Percentiles rank a stretch among this genome's conserved stretches.
These are phyloP conservation scores for Pristionchus arcanus DNA, from an alignment of 2,888 invertebrate genomes.

Conservation along the genomic window DNA sequence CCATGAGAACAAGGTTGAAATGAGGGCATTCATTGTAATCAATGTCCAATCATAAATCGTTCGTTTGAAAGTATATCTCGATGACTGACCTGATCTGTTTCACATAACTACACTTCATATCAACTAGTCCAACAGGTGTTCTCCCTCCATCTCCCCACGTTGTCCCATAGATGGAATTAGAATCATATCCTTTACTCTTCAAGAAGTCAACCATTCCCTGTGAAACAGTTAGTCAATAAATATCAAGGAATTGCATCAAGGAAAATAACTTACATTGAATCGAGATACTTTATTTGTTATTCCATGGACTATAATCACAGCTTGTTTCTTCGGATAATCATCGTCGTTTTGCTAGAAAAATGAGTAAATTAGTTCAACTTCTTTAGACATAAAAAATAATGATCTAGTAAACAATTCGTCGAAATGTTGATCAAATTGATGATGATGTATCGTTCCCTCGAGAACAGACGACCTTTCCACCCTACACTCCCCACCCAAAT, in stretches of 20 bases:
- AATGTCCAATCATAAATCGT: no score
- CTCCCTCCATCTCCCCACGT: slow-evolving; percentile 78
- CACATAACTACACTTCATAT: slow-evolving; percentile 78
- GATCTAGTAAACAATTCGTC: no score
- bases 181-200: slow-evolving; percentile 69
- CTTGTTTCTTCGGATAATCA: slow-evolving; percentile 64
- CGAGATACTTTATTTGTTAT: slow-evolving; percentile 76
- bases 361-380: no score
- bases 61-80: no score
- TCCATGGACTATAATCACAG: slow-evolving; percentile 77
- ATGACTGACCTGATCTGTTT: slow-evolving; percentile 73
- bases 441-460: not conserved
- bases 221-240: not conserved
- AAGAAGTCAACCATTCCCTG: slow-evolving; percentile 71
- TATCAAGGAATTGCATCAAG: not conserved
- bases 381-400: no score
- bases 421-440: not conserved
- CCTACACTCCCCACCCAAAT: not conserved
- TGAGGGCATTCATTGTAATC: not conserved
- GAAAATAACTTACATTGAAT: slow-evolving; percentile 64
- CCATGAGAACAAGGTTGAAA: not conserved
- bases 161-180: slow-evolving; percentile 75
- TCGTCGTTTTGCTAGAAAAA: slow-evolving; percentile 1
- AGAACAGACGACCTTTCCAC: not conserved
- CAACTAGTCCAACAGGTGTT: slow-evolving; percentile 76